Base-by-base conservation (phyloP, 2,888 invertebrate species). In the Trisateles emortualis region DNA sequence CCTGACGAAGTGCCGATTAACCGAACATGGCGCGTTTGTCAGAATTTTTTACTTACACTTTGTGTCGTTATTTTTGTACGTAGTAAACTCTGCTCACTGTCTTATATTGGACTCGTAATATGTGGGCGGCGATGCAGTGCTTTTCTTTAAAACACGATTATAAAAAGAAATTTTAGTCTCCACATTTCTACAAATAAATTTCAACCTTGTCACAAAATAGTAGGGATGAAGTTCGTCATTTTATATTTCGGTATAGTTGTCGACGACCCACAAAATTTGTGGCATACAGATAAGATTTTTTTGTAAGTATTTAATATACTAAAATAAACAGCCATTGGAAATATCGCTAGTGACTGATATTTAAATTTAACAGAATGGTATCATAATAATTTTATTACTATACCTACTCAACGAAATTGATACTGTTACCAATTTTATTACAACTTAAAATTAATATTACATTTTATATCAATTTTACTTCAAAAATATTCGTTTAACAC, bases 51-150 rank as follows among this genome's bases (percentile, higher is more conserved):
- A 64, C 64, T 57, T 67, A 59, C 52, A 72, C 61, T 67, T 64
- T 70, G 66, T 69, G 46, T 32, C 19, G 57, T 56, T 69, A 79
- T 79, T 79, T 71, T 26, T 58, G 60, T 67, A 40, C 57, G 63
- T 74, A 73, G 71, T 78, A 76, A 71, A 68, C 61, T 53, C 59
- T 53, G 61, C 48, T 60, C 74, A 63, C 48, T 52, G 53, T 70
- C 78, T 81, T 78, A 78, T 79, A 76, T 72, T 78, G 72, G 78
- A 74, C 45, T 50, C 56, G 38, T 66, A 69, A 64, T 52, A 40
- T 63, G 81, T 79, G 75, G 80, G 80, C 75, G 82, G 59, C 70
- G 74, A 75, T 78, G 81, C 81, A 80, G 69, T 72, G 76, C 72
- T 81, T 71, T 74, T 74, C 78, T 74, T 79, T 77, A 69, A 66